These are phyloP conservation scores for Mionectes olivaceus DNA, from an alignment of 2,797 vertebrate genomes.

Conservation along the genomic window DNA sequence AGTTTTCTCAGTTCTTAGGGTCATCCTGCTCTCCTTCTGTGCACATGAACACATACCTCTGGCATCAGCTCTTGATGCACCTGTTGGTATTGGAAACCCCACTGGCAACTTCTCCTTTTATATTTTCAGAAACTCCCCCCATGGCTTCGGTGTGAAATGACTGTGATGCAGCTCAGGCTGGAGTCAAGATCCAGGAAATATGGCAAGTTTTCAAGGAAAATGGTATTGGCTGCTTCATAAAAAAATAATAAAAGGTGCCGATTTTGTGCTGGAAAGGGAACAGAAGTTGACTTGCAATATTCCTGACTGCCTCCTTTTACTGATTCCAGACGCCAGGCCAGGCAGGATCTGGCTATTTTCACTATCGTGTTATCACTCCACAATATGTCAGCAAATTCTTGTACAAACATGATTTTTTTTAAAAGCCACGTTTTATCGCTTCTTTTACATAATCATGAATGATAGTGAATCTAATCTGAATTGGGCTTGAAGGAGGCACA, in stretches of 20 bases:
- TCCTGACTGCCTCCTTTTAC: slow-evolving; percentile 62
- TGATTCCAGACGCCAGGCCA: slow-evolving; percentile 58
- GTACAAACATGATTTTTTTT: slow-evolving; percentile 57
- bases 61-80: not conserved
- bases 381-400: slow-evolving; percentile 79
- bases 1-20: not conserved
- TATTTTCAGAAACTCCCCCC: not conserved
- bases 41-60: not conserved
- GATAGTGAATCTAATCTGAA: slow-evolving; percentile 82
- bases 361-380: slow-evolving; percentile 73
- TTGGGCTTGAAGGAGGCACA: slow-evolving; percentile 62
- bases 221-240: accelerated
- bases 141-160: accelerated
- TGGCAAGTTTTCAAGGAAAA: not conserved
- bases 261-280: slow-evolving; percentile 47
- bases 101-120: not conserved
- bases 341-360: slow-evolving; percentile 76
- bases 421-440: slow-evolving; percentile 59
- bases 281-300: slow-evolving; percentile 14
- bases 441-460: slow-evolving; percentile 76
- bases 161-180: not conserved
- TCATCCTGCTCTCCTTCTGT: not conserved
- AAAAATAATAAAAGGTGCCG: not conserved
- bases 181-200: not conserved
- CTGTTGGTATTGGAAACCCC: accelerated